Conservation (phyloP, 1,140 invertebrate species). For the Drosophila pectinifera region DNA sequence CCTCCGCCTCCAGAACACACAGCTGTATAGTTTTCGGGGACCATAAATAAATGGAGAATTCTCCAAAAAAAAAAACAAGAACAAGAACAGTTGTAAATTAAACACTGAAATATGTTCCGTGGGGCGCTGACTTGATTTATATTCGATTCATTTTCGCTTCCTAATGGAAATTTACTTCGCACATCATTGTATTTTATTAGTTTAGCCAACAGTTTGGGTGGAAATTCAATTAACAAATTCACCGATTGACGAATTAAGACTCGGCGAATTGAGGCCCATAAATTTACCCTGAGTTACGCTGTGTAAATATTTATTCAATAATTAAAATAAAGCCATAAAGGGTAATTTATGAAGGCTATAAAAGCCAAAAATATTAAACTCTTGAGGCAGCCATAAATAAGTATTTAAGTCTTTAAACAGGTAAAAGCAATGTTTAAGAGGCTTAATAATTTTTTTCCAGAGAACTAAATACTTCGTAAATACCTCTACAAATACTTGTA, state of each 20-base stretch:
- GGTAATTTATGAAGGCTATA: conserved; percentile 4
- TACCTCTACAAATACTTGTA: background rate
- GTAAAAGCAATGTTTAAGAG: background rate
- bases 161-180: conserved; percentile 47
- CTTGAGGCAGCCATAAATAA: background rate
- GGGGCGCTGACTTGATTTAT: conserved; percentile 24
- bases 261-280: background rate
- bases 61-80: conserved; percentile 17
- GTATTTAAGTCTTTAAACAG: too few species aligned
- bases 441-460: too few species aligned
- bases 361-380: background rate
- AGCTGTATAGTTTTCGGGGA: background rate
- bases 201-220: conserved; percentile 3
- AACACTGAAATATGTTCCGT: conserved; percentile 15
- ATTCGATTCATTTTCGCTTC: background rate
- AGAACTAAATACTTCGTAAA: too few species aligned
- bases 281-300: background rate
- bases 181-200: conserved; percentile 35
- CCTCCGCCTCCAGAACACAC: conserved; percentile 2
- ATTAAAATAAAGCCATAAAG: background rate
- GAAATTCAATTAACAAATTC: conserved; percentile 36
- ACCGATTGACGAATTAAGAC: conserved; percentile 15
- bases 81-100: conserved; percentile 32
- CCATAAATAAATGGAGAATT: conserved; percentile 38
- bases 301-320: conserved; percentile 15